Percentiles rank a stretch among this genome's conserved stretches.
These are phyloP conservation scores for Hemibagrus guttatus DNA, from an alignment of 2,797 vertebrate species.

Conservation along the genomic window DNA sequence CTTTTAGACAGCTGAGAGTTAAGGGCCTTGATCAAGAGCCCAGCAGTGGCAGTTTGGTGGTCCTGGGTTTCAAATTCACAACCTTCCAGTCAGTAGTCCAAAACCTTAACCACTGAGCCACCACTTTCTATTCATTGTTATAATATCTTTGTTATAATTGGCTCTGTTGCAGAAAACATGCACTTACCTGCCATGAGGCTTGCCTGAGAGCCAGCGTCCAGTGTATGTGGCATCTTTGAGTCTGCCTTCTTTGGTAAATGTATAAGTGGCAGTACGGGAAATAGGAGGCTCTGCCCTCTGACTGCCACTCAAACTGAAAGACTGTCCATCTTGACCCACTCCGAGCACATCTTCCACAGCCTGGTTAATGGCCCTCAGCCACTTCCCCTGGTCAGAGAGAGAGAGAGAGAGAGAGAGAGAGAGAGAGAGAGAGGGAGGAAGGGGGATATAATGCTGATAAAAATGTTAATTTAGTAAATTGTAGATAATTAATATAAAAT, in stretches of 20 bases:
- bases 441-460: background rate
- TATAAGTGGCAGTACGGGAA: slow-evolving; percentile 87
- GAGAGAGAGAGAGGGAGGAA: background rate
- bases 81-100: too few species aligned
- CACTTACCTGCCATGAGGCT: slow-evolving; percentile 88
- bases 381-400: slow-evolving; percentile 83
- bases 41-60: too few species aligned
- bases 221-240: slow-evolving; percentile 90
- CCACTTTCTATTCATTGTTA: too few species aligned
- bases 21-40: too few species aligned
- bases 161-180: slow-evolving; percentile 3
- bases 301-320: slow-evolving; percentile 71
- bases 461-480: background rate
- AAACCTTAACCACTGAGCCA: too few species aligned
- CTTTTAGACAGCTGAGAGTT: too few species aligned
- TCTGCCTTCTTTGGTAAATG: slow-evolving; percentile 87
- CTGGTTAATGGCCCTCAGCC: slow-evolving; percentile 90
- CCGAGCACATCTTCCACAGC: slow-evolving; percentile 87
- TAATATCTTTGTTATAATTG: background rate
- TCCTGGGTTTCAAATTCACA: too few species aligned
- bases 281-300: slow-evolving; percentile 82
- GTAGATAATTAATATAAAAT: background rate
- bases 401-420: background rate
- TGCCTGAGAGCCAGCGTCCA: slow-evolving; percentile 90
- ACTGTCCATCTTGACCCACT: slow-evolving; percentile 68